Conservation (phyloP, 2,888 invertebrate species). For the Tinea semifulvella region DNA sequence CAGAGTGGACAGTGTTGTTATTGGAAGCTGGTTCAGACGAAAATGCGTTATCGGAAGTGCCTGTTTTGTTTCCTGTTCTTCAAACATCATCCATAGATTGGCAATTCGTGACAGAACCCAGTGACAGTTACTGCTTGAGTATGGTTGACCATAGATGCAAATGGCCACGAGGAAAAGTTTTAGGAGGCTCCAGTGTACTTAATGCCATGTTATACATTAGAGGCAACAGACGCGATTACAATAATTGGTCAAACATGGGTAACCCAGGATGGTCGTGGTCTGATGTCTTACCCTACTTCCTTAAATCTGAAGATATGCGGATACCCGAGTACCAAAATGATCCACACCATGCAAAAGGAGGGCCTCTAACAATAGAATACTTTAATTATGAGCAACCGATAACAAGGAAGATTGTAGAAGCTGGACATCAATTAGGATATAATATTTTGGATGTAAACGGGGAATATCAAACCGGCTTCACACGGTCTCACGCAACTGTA, state of each 20-base stretch:
- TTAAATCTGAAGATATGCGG: constrained; percentile 80
- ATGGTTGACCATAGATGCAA: constrained; percentile 72
- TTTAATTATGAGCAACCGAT: constrained; percentile 77
- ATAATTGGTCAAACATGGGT: constrained; percentile 82
- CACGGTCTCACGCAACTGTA: constrained; percentile 79
- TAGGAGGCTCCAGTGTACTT: constrained; percentile 83
- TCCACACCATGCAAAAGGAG: constrained; percentile 74
- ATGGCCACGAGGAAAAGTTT: constrained; percentile 82
- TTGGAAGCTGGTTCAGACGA: constrained; percentile 84
- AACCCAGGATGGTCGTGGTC: constrained; percentile 82
- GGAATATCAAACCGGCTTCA: constrained; percentile 80
- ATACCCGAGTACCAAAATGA: constrained; percentile 68
- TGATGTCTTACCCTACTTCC: constrained; percentile 79
- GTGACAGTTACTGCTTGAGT: constrained; percentile 71
- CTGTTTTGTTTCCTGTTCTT: constrained; percentile 73
- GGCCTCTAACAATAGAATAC: constrained; percentile 77
- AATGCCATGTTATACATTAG: constrained; percentile 92
- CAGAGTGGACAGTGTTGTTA: constrained; percentile 76
- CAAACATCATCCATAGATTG: constrained; percentile 82
- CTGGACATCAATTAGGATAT: constrained; percentile 76
- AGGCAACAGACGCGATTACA: constrained; percentile 86
- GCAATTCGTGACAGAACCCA: constrained; percentile 82
- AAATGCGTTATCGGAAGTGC: constrained; percentile 75
- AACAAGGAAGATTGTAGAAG: constrained; percentile 72
- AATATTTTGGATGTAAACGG: constrained; percentile 79